These are phyloP conservation scores for Acropora yongei DNA, from an alignment of 64 coral and sea anemone genomes.

Conservation along the genomic window DNA sequence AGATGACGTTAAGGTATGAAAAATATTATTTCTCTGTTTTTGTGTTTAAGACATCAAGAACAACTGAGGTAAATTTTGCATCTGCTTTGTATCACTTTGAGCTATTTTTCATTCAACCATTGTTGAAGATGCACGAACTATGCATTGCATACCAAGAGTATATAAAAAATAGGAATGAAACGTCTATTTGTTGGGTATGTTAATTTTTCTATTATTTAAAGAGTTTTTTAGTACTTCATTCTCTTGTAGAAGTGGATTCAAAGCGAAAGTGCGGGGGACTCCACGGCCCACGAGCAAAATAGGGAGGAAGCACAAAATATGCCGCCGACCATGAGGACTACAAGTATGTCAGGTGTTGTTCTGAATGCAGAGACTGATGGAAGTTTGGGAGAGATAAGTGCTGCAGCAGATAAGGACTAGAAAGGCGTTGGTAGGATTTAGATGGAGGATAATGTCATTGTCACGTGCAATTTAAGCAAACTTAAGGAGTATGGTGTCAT, in stretches of 20 bases:
- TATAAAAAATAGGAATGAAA: too few species aligned
- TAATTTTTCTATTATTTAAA: too few species aligned
- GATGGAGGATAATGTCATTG: background rate
- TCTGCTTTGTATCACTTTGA: too few species aligned
- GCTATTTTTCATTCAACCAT: too few species aligned
- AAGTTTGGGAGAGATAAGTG: background rate
- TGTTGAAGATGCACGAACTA: too few species aligned
- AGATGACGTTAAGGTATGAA: conserved; percentile 69
- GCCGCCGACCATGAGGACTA: background rate
- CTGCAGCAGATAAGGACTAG: background rate
- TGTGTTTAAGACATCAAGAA: background rate
- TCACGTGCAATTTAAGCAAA: too few species aligned
- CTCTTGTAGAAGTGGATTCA: conserved; percentile 75
- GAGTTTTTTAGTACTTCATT: background rate
- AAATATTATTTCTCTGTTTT: background rate
- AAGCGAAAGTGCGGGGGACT: conserved; percentile 64
- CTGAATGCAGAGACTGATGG: background rate
- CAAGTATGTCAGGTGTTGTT: background rate
- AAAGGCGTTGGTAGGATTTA: background rate
- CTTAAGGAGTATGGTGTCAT: too few species aligned
- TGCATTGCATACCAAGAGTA: too few species aligned
- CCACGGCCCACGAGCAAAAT: background rate
- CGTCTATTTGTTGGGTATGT: too few species aligned
- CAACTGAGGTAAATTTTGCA: too few species aligned
- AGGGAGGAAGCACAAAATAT: conserved; percentile 14